Percentiles rank a stretch among this genome's conserved stretches.
phyloP scores from a whole-genome alignment of 2,113 vertebrate species.

The Ceyx melanurus region DNA sequence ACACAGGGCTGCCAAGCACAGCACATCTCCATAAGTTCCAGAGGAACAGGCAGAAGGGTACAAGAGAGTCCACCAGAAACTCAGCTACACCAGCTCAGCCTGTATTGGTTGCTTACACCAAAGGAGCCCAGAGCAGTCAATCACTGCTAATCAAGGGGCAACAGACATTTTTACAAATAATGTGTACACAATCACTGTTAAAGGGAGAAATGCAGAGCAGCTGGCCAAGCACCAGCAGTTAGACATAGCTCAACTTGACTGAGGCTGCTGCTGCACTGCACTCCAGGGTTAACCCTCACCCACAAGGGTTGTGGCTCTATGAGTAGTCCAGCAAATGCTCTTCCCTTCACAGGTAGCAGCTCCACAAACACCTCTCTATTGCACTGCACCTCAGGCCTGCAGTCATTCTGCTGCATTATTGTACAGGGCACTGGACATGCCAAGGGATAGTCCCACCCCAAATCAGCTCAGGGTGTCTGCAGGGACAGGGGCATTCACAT shows the following conservation, averaged over 20 bases:
- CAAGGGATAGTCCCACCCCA: background rate
- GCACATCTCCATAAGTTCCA: background rate
- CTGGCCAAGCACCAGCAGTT: rapidly evolving
- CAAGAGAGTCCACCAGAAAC: background rate
- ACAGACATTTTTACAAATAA: background rate
- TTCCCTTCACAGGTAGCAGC: background rate
- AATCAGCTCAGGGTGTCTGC: background rate
- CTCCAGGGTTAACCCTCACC: background rate
- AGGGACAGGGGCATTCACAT: rapidly evolving
- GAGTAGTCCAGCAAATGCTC: background rate
- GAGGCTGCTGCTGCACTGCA: background rate
- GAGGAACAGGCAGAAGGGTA: background rate
- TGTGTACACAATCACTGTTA: too few species aligned
- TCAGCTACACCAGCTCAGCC: too few species aligned
- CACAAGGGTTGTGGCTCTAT: background rate
- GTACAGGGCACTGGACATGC: background rate
- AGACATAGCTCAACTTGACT: background rate
- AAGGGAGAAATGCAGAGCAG: background rate
- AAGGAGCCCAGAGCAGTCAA: background rate
- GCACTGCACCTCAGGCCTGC: background rate
- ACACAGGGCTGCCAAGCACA: rapidly evolving
- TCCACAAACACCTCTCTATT: background rate
- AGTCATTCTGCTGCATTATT: background rate
- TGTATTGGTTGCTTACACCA: background rate
- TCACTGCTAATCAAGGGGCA: background rate